These are phyloP conservation scores for Coremacera marginata DNA, from an alignment of 2,888 invertebrate genomes.

Conservation along the genomic window DNA sequence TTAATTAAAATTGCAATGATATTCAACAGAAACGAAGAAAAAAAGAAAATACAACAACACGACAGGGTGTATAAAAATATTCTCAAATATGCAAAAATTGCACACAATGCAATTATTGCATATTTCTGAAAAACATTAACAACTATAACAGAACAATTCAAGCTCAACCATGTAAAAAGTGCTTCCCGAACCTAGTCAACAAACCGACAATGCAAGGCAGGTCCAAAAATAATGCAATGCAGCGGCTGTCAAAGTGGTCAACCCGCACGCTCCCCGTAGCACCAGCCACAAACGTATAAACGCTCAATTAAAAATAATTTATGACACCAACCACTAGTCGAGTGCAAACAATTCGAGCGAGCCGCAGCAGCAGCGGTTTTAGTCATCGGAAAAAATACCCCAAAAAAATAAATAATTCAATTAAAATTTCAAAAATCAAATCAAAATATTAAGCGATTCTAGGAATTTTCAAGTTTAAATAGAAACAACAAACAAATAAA, in stretches of 20 bases:
- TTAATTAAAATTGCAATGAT: not conserved
- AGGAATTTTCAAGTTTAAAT: constrained; percentile 46
- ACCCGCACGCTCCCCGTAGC: not conserved
- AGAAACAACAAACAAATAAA: constrained; percentile 26
- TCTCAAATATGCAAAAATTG: not conserved
- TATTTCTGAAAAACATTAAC: not conserved
- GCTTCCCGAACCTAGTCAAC: constrained; percentile 16
- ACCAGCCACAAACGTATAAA: not conserved
- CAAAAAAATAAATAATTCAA: constrained; percentile 13
- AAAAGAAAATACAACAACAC: not conserved
- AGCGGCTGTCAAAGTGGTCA: not conserved
- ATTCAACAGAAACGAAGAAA: not conserved
- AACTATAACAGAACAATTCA: constrained; percentile 9
- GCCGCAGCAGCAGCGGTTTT: not conserved
- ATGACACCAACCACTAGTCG: constrained; percentile 13
- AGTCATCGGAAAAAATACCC: not conserved
- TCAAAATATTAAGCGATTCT: constrained; percentile 45
- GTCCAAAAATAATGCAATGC: not conserved
- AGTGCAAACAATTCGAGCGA: not conserved
- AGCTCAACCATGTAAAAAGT: not conserved
- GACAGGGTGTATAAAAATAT: not conserved
- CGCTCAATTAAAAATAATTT: constrained; percentile 37
- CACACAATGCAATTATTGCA: constrained; percentile 18
- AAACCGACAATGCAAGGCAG: not conserved
- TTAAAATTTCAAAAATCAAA: constrained; percentile 32